Base-by-base conservation (phyloP, 2,888 invertebrate species). In the Ophion obscuratus region DNA sequence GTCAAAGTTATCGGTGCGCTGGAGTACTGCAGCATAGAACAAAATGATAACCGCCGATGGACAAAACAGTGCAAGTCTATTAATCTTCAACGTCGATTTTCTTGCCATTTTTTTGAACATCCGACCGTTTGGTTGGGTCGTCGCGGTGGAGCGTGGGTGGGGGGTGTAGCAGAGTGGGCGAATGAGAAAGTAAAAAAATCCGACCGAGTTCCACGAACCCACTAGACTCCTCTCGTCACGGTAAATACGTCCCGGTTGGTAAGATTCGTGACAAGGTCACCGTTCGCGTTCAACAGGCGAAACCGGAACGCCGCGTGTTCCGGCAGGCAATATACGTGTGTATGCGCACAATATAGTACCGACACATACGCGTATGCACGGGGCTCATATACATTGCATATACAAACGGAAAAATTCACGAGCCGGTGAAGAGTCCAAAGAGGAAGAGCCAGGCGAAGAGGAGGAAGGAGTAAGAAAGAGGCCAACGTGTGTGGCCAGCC, bases 401-500 rank as follows among this genome's bases (percentile, higher is more conserved):
- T 59, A 81, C 70, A 87, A 75, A 81, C 71, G 75, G 70, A 40
- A 84, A 85, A 81, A 85, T 82, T 84, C 66, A 81, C 71, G 77
- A 80, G 80, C 68, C 76, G 67, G 83, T 81, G 83, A 80, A 81
- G 77, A 83, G 78, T 64, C 62, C 64, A 36, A 78, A 40, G 75
- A 81, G n/a, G 53, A 64, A 78, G 81, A 78, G 71, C 66, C 68
- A 27, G 44, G 61, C 14, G 70, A 57, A 24, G 67, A 73, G 36
- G 67, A 82, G 68, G 77, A 74, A 76, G 82, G 79, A 78, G 81
- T 78, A 82, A 87, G 84, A 75, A 83, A 74, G 85, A 81, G 88
- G 74, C 88, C 90, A 87, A 90, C 90, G 90, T 90, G 90, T 90
- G 90, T 90, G 90, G 90, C 87, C 89, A 78, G 71, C 77, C 83